Conservation (phyloP, 2,797 vertebrate species). For the Taenioides sp. region DNA sequence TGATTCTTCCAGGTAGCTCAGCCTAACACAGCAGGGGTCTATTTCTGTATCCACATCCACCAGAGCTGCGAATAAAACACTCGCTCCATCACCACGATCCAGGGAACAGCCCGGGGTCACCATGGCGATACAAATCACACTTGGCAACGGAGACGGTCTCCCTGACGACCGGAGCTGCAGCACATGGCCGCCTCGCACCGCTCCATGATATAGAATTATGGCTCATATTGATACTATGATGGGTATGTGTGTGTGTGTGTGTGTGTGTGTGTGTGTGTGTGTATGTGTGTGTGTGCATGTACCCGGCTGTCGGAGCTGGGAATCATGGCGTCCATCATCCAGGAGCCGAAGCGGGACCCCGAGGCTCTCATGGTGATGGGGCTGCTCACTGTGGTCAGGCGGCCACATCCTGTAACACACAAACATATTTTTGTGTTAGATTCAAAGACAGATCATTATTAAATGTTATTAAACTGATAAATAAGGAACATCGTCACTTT, state of each 20-base stretch:
- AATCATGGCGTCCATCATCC: slow-evolving; percentile 96
- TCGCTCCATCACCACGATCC: slow-evolving; percentile 42
- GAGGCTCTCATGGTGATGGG: slow-evolving; percentile 91
- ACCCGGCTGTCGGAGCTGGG: slow-evolving; percentile 90
- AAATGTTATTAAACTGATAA: not conserved
- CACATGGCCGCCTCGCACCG: not conserved
- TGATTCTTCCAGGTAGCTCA: not conserved
- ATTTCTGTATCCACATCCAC: slow-evolving; percentile 2
- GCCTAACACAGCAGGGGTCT: no score
- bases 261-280: not conserved
- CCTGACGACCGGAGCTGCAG: slow-evolving; percentile 62
- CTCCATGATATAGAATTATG: slow-evolving; percentile 12
- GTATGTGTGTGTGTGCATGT: slow-evolving; percentile 46
- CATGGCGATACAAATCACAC: slow-evolving; percentile 74
- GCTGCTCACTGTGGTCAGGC: slow-evolving; percentile 87
- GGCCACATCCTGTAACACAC: slow-evolving; percentile 83
- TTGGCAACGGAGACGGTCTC: slow-evolving; percentile 71
- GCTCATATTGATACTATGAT: not conserved
- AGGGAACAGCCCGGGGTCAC: slow-evolving; percentile 70
- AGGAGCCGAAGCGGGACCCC: slow-evolving; percentile 92
- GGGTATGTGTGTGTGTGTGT: not conserved
- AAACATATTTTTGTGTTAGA: not conserved
- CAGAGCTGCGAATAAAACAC: slow-evolving; percentile 35
- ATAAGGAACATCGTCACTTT: no score
- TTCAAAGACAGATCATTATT: not conserved